Conservation (phyloP, 2,797 vertebrate genomes). For the Hydrolagus colliei region DNA sequence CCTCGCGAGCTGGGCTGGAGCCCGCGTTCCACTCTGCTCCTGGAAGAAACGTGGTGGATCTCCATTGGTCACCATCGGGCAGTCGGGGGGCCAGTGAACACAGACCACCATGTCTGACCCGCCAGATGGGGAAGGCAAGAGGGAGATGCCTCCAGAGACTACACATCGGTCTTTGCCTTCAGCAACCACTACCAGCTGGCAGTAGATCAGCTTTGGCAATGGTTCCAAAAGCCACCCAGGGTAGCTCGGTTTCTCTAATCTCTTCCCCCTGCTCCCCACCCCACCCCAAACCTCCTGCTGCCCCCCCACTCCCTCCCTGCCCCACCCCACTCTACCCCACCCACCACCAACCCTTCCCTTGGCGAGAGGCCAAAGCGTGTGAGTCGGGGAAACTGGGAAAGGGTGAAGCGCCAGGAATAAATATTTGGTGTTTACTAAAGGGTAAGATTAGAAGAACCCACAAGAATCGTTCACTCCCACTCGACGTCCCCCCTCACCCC, state of each 20-base stretch:
- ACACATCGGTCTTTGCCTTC: too few relatives aligned
- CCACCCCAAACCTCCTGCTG: too few relatives aligned
- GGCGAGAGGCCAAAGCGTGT: background rate
- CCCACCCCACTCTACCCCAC: too few relatives aligned
- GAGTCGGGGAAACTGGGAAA: background rate
- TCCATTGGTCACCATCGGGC: background rate
- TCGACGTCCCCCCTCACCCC: too few relatives aligned
- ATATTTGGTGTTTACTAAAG: background rate
- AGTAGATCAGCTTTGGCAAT: background rate
- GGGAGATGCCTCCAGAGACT: background rate
- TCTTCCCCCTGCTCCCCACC: too few relatives aligned
- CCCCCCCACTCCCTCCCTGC: too few relatives aligned
- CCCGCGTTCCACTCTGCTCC: background rate
- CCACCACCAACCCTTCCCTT: too few relatives aligned
- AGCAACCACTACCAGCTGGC: background rate
- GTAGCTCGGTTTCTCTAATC: background rate
- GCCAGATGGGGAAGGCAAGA: conserved; percentile 7
- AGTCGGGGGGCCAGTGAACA: background rate
- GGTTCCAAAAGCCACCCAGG: background rate
- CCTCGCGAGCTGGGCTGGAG: background rate
- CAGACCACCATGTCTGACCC: conserved; percentile 20
- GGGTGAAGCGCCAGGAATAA: background rate
- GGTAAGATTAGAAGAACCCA: background rate
- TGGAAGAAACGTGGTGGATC: background rate
- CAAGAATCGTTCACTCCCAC: too few relatives aligned